Evolutionary conservation across 2,113 vertebrate species (phyloP).

Genomic region (Leptocoma aspasia): DNA sequence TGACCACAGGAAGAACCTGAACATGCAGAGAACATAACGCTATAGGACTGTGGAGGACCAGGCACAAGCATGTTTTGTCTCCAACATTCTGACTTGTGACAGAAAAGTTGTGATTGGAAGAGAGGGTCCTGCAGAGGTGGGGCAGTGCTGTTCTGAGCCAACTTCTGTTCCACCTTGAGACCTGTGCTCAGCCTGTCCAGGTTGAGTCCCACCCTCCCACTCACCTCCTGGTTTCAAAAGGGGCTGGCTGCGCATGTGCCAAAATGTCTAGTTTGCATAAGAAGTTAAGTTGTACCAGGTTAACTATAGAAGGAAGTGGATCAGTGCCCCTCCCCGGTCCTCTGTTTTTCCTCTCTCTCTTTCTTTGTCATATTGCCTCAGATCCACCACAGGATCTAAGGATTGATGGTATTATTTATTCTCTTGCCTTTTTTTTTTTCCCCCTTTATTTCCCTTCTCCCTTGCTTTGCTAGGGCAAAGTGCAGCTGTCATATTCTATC

Average conservation of each 20-base stretch:
- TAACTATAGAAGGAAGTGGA: background rate
- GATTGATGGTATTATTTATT: background rate
- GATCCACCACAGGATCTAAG: background rate
- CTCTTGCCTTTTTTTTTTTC: background rate
- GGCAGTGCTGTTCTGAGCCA: background rate
- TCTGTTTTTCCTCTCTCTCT: background rate
- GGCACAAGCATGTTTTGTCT: background rate
- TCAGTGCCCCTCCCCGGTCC: background rate
- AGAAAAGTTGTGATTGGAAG: background rate
- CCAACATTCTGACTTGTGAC: background rate
- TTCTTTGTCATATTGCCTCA: background rate
- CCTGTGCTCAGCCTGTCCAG: background rate
- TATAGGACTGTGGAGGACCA: background rate
- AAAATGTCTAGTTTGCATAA: accelerated
- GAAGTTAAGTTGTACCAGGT: background rate
- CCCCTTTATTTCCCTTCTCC: background rate
- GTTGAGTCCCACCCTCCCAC: background rate
- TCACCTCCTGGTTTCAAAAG: background rate
- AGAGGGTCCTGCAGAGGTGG: background rate
- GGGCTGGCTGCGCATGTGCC: background rate
- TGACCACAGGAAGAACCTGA: background rate
- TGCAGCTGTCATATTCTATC: background rate
- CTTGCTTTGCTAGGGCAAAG: background rate
- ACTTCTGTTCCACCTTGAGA: background rate
- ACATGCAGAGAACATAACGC: accelerated